Percentiles rank a stretch among this genome's conserved stretches.
Conservation (phyloP, 2,888 invertebrate genomes). For the Calameuta pallipes region DNA sequence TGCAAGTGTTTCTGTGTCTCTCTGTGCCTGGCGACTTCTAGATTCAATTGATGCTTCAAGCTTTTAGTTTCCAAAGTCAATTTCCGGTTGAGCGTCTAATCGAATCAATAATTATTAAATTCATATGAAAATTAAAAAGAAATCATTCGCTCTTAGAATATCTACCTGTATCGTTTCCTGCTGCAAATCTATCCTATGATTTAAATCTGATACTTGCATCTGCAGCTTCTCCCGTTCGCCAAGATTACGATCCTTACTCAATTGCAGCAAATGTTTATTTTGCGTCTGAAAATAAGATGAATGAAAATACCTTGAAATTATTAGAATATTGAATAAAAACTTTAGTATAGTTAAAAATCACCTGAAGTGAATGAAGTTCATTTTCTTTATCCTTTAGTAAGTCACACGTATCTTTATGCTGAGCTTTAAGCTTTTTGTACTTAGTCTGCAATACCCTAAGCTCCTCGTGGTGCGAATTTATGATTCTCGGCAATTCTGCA, state of each 20-base stretch:
- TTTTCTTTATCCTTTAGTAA: slow-evolving; percentile 78
- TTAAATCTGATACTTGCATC: slow-evolving; percentile 68
- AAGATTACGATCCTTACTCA: slow-evolving; percentile 80
- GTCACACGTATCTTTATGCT: slow-evolving; percentile 73
- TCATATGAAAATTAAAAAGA: neutral
- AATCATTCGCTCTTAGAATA: neutral
- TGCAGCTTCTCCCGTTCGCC: slow-evolving; percentile 80
- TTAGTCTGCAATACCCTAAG: slow-evolving; percentile 77
- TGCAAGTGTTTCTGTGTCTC: slow-evolving; percentile 77
- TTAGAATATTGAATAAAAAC: neutral
- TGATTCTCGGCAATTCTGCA: slow-evolving; percentile 80
- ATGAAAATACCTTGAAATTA: neutral
- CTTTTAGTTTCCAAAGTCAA: slow-evolving; percentile 80
- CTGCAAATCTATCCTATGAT: slow-evolving; percentile 61
- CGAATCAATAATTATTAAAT: slow-evolving; percentile 54
- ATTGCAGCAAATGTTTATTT: slow-evolving; percentile 76
- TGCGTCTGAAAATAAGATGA: slow-evolving; percentile 67
- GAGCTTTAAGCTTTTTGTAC: slow-evolving; percentile 75
- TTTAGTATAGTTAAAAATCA: slow-evolving; percentile 25
- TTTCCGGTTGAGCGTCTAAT: slow-evolving; percentile 75
- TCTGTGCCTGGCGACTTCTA: slow-evolving; percentile 77
- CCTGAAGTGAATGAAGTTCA: slow-evolving; percentile 73
- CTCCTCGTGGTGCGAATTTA: slow-evolving; percentile 84
- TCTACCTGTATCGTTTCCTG: slow-evolving; percentile 64
- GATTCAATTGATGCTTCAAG: slow-evolving; percentile 76